Conservation (phyloP, 2,797 vertebrate genomes). For the Cirrhinus molitorella region DNA sequence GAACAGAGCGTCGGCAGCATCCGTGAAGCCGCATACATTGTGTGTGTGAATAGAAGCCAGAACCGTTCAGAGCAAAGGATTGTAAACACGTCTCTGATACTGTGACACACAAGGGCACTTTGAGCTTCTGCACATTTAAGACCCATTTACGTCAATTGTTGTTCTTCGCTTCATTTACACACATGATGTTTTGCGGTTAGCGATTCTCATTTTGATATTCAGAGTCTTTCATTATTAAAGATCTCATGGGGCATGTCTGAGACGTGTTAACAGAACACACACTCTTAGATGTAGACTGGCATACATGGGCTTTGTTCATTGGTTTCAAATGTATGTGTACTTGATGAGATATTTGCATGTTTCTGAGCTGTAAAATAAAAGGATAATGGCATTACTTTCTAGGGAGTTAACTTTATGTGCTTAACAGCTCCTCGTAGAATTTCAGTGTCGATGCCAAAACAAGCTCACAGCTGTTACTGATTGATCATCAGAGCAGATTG, state of each 20-base stretch:
- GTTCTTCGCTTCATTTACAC: constrained; percentile 16
- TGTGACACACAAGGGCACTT: constrained; percentile 18
- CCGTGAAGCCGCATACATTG: constrained; percentile 43
- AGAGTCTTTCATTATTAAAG: neutral
- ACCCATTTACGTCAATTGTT: constrained; percentile 2
- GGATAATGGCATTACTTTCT: constrained; percentile 5
- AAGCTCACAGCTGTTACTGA: constrained; percentile 5
- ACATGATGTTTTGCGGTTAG: neutral
- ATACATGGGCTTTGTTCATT: neutral
- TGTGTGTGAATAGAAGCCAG: constrained; percentile 18
- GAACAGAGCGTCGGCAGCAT: constrained; percentile 1
- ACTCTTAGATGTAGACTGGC: constrained; percentile 6
- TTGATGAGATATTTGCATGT: neutral
- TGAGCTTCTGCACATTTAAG: constrained; percentile 30
- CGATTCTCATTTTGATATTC: constrained; percentile 21
- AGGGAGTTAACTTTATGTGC: neutral
- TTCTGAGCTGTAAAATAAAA: constrained; percentile 14
- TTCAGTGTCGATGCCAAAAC: neutral
- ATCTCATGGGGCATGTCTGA: constrained; percentile 5
- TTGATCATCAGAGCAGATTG: constrained; percentile 1
- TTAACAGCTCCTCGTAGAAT: neutral
- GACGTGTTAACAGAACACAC: constrained; percentile 7
- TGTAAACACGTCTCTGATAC: constrained; percentile 14
- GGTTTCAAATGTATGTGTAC: neutral
- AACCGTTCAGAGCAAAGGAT: constrained; percentile 3